phyloP scores from a whole-genome alignment of 2,797 vertebrate genomes.

The Anguilla pacifica region DNA sequence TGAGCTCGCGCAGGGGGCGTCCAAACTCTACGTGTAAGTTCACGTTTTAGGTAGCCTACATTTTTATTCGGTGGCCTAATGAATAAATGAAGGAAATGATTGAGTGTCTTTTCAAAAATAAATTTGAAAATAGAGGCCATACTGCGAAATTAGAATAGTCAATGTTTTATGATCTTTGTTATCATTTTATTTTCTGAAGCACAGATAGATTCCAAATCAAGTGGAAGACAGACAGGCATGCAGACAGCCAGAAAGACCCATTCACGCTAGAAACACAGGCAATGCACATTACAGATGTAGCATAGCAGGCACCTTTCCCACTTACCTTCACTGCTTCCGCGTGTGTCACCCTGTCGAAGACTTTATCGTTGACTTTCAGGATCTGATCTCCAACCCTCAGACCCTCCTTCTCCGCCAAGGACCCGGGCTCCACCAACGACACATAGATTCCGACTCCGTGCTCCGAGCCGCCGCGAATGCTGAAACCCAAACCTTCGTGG shows the following conservation, averaged over 20 bases:
- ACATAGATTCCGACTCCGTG: slow-evolving; percentile 97
- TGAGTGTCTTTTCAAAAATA: not conserved
- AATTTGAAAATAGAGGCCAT: not conserved
- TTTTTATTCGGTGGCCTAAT: not conserved
- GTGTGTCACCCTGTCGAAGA: slow-evolving; percentile 88
- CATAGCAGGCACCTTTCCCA: not conserved
- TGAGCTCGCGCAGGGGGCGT: not conserved
- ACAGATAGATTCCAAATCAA: not conserved
- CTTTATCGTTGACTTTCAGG: slow-evolving; percentile 90
- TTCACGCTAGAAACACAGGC: not conserved
- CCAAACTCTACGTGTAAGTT: not conserved
- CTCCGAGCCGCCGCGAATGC: slow-evolving; percentile 95
- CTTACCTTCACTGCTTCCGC: slow-evolving; percentile 93
- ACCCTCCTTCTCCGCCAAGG: slow-evolving; percentile 91
- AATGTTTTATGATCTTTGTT: not conserved
- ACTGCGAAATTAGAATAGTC: too few species aligned
- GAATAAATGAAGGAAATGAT: not conserved
- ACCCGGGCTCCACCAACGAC: slow-evolving; percentile 93
- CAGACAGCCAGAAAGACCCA: not conserved
- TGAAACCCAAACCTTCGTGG: slow-evolving; percentile 94
- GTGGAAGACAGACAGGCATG: not conserved
- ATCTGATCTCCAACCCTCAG: slow-evolving; percentile 93
- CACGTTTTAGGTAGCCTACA: not conserved
- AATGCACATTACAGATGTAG: not conserved
- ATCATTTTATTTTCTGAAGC: not conserved